Conservation (phyloP, 2,113 vertebrate species). For the Cromileptes altivelis region DNA sequence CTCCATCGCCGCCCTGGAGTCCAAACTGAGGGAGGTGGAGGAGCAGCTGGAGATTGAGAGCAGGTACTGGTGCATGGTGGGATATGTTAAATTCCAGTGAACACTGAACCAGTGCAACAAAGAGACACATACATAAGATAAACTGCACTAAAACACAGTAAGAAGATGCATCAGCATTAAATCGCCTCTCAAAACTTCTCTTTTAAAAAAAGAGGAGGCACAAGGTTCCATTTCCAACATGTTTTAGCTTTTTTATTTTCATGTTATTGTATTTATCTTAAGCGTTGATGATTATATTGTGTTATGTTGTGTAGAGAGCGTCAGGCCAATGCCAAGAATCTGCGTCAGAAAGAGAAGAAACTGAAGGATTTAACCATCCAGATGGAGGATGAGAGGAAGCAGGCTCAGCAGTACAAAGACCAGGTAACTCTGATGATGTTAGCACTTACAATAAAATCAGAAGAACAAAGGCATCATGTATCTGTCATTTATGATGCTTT, state of each 20-base stretch:
- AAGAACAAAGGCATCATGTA: not conserved
- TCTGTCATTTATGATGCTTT: fast-evolving
- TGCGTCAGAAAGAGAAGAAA: conserved; percentile 96
- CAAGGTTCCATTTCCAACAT: too few species aligned
- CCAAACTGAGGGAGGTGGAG: conserved; percentile 90
- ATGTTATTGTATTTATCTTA: not conserved
- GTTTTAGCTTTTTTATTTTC: not conserved
- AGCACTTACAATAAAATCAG: too few species aligned
- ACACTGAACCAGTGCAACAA: too few species aligned
- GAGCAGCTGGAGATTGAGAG: conserved; percentile 93
- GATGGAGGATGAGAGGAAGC: conserved; percentile 94
- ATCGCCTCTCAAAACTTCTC: too few species aligned
- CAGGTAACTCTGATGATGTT: conserved; percentile 84
- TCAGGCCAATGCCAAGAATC: conserved; percentile 85
- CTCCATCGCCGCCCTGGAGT: conserved; percentile 88
- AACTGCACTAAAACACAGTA: too few species aligned
- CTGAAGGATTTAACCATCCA: conserved; percentile 91
- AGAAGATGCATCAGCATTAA: too few species aligned
- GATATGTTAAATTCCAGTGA: not conserved
- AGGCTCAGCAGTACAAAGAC: conserved; percentile 93
- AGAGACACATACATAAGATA: too few species aligned
- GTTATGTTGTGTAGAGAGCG: conserved; percentile 86
- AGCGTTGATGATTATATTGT: not conserved
- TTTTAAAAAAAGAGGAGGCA: too few species aligned
- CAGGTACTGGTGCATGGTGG: conserved; percentile 82